phyloP scores from a whole-genome alignment of 2,888 invertebrate species.

The Tineola bisselliella region DNA sequence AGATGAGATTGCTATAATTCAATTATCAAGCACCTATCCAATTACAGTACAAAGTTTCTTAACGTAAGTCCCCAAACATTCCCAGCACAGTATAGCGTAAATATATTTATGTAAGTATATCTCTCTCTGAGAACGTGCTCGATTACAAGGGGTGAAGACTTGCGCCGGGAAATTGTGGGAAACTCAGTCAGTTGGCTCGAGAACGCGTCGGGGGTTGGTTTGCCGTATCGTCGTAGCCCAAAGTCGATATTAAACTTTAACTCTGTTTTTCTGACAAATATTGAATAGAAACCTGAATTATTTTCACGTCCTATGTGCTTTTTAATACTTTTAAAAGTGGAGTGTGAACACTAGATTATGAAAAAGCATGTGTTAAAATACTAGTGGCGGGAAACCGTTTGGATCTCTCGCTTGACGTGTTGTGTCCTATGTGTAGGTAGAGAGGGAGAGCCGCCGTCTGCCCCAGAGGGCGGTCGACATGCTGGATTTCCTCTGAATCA shows the following conservation, averaged over 20 bases:
- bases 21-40: background rate
- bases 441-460: slow-evolving; percentile 57
- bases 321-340: slow-evolving; percentile 36
- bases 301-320: slow-evolving; percentile 24
- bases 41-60: background rate
- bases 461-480: slow-evolving; percentile 65
- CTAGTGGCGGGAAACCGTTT: slow-evolving; percentile 67
- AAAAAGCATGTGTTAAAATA: slow-evolving; percentile 38
- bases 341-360: background rate
- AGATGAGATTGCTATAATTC: background rate
- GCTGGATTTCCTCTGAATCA: slow-evolving; percentile 66
- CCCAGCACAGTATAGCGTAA: background rate
- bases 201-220: slow-evolving; percentile 44
- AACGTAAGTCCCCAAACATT: no score
- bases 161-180: slow-evolving; percentile 63
- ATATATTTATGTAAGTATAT: background rate
- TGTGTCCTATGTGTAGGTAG: slow-evolving; percentile 64
- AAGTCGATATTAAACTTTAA: slow-evolving; percentile 46
- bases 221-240: slow-evolving; percentile 24
- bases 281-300: slow-evolving; percentile 24
- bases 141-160: slow-evolving; percentile 64
- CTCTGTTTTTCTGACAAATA: slow-evolving; percentile 44
- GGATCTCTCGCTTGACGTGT: slow-evolving; percentile 66
- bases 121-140: slow-evolving; percentile 44
- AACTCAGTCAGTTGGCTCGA: slow-evolving; percentile 53